These are phyloP conservation scores for Harpalus rufipes DNA, from an alignment of 2,888 invertebrate species.

Conservation along the genomic window DNA sequence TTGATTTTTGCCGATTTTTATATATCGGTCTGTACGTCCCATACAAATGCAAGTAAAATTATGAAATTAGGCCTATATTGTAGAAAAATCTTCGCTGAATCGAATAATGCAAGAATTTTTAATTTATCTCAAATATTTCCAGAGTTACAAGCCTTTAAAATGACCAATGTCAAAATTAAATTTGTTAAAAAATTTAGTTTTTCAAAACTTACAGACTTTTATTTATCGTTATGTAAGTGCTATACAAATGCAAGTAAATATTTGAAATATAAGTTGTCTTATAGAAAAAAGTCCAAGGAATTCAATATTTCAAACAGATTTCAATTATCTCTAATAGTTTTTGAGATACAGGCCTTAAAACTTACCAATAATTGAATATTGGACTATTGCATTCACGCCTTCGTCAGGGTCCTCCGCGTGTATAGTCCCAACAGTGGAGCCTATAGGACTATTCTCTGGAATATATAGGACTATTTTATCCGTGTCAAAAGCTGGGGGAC, in stretches of 20 bases:
- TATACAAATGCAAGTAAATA: neutral
- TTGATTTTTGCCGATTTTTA: neutral
- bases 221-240: neutral
- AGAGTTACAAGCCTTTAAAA: neutral
- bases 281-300: neutral
- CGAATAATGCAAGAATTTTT: neutral
- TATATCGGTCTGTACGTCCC: neutral
- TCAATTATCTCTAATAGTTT: neutral
- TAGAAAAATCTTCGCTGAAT: neutral
- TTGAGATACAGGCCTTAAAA: neutral
- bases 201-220: neutral
- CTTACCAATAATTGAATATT: slow-evolving; percentile 94
- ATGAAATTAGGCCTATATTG: neutral
- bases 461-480: slow-evolving; percentile 93
- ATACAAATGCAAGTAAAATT: neutral
- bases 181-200: neutral
- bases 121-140: neutral
- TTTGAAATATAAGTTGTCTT: neutral
- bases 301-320: neutral
- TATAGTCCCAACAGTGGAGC: slow-evolving; percentile 94
- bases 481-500: slow-evolving; percentile 92
- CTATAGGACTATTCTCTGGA: slow-evolving; percentile 97
- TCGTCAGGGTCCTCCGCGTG: slow-evolving; percentile 95
- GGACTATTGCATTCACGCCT: slow-evolving; percentile 93
- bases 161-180: neutral